Base-by-base conservation (phyloP, 2,888 invertebrate species). In the Amblyteles armatorius region DNA sequence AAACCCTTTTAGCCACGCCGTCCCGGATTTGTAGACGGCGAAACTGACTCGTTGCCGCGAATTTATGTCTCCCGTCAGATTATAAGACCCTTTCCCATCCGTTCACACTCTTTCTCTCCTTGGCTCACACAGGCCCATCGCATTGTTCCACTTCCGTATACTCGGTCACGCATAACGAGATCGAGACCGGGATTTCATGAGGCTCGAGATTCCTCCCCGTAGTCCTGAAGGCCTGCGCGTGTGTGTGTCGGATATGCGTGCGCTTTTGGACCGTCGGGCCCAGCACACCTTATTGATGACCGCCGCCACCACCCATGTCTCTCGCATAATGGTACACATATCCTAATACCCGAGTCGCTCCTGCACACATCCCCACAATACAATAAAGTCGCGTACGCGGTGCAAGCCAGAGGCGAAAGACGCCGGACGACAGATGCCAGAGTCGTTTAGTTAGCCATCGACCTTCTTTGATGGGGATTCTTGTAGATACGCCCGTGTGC, bases 41-140 rank as follows among this genome's bases (percentile, higher is more conserved):
- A 92, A 93, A 93, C 92, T 93, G 92, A 93, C 92, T 93, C 91
- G 93, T 93, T 93, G 89, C 91, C 93, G 92, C 92, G 91, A 93
- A 93, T 93, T 93, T 93, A 93, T 93, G 93, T 90, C 89, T 86
- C 87, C 90, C 92, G 92, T 93, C 93, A 91, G 93, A 93, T 93
- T 93, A 93, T 89, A 88, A 87, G 88, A 88, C 33, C 33, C 29
- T 88, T 87, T 86, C 76, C 65, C 72, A 29, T 60, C 68, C 73
- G 22, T 57, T 83, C 50, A 52, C 36, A 19, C 44, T 72, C 83
- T 86, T 79, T 82, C 86, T 79, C 85, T 85, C 84, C 83, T 84
- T 79, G 82, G 84, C 78, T 84, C 86, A 83, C 82, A 26, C 29
- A 82, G 84, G 84, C 86, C 76, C 88, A 33, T 63, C 63, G 52